Base-by-base conservation (phyloP, 2,888 invertebrate species). In the Spisula subtruncata region DNA sequence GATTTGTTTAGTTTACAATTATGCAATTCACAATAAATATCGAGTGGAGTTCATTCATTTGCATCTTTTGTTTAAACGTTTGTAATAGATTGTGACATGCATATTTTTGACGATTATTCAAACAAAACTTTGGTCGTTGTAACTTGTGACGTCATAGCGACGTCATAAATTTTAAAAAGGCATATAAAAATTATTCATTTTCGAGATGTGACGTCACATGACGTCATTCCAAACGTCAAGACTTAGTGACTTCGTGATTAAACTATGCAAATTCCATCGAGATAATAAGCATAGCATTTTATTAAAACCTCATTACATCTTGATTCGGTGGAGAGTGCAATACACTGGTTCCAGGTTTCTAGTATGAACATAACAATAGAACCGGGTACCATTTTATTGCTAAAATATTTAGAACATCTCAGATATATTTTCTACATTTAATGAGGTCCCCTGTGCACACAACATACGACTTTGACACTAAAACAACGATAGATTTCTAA, bases 391-490 rank as follows among this genome's bases (percentile, higher is more conserved):
- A 75, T 35, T 75, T 75, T 75, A 75, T 35, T 32, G 35, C 32
- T 5, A 66, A 75, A 75, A 75, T 35, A 75, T 75, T 75, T 75
- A 75, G 75, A 16, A 75, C 75, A 35, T 32, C 35, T 75, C 35
- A 16, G 35, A 32, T 75, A 75, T 75, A 75, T 35, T 75, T 75
- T 32, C 16, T 32, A 14, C 32, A 35, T 75, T 75, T 75, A 35
- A 32, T 16, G 75, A 75, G 75, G 75, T 35, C 75, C 75, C 75
- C 75, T 75, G 35, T 16, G 29, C 35, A 6, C 25, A 14, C 29
- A 75, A 32, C 75, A 32, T 35, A 75, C 32, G 75, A 18, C 75
- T 75, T 75, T 75, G 75, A 75, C 75, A 75, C 75, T 75, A 35
- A 75, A 75, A 75, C 35, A 75, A 71, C 25, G 71, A 2, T 71